phyloP scores from a whole-genome alignment of 2,888 invertebrate species.

The Odontocolon sp. region DNA sequence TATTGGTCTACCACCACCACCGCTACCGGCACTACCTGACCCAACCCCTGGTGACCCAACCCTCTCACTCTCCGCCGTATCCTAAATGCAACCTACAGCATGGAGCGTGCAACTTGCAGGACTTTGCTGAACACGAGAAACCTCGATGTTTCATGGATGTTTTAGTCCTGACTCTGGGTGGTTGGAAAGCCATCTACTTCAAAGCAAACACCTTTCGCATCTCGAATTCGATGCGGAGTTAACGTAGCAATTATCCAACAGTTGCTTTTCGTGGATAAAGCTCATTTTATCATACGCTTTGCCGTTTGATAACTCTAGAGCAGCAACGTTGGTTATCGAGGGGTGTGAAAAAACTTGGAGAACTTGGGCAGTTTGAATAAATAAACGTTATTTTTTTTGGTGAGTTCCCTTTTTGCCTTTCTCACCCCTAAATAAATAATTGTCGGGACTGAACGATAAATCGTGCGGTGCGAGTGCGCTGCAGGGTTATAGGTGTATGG shows the following conservation, averaged over 20 bases:
- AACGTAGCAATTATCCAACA: background rate
- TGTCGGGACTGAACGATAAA: constrained; percentile 55
- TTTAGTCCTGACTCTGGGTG: constrained; percentile 1
- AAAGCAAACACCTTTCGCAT: background rate
- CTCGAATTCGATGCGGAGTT: background rate
- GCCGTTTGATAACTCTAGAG: background rate
- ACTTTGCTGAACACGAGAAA: background rate
- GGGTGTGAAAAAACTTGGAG: background rate
- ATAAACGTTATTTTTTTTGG: constrained; percentile 31
- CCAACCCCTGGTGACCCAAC: constrained; percentile 36
- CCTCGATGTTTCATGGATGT: constrained; percentile 17
- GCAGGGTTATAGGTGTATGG: constrained; percentile 20
- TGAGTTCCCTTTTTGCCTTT: constrained; percentile 2
- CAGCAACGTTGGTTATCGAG: background rate
- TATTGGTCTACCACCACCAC: constrained; percentile 75
- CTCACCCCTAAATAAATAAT: constrained; percentile 58
- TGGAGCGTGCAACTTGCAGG: background rate
- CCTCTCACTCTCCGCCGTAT: constrained; percentile 24
- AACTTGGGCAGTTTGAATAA: constrained; percentile 20
- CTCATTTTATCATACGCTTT: background rate
- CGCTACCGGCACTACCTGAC: constrained; percentile 39
- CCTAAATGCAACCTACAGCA: constrained; percentile 2
- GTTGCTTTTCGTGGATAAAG: background rate
- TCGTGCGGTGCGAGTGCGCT: constrained; percentile 29
- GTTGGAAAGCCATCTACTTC: constrained; percentile 16